Evolutionary conservation across 2,113 vertebrate species (phyloP), one percentile per base, ranked within the genome.

Genomic region (Catagonus wagneri): DNA sequence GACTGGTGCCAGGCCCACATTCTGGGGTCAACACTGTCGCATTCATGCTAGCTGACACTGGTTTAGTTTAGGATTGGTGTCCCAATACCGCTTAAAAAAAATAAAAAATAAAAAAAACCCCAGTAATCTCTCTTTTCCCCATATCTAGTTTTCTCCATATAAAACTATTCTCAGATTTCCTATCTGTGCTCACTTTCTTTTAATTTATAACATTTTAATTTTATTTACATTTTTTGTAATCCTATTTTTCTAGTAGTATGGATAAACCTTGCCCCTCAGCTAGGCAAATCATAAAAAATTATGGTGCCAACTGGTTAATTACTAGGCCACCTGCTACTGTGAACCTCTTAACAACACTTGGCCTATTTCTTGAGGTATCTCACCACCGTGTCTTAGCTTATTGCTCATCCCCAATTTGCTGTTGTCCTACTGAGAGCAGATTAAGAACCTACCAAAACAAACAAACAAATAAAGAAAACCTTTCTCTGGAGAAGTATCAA

Each of bases 241-340:
- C 61, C 15, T 50, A 6, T 79, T 60, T 95, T 90, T 25, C 66
- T 15, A 60, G n/a, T 36, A 32, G 34, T 69, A 27, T 58, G 4
- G 7, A 23, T 72, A 63, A 50, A 39, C 89, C 12, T 96, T 89
- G 5, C 11, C 14, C 6, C 20, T 78, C 13, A 75, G 8, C 7
- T 60, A 4, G 2, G 20, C 44, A 87, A 88, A 75, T 93, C n/a
- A 56, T 63, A 65, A 52, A 29, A 80, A 88, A 14, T 27, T 19
- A 12, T 50, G 1, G 22, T 69, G 17, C n/a, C 27, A 68, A 44
- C 7, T 56, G n/a, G 7, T 36, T 52, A 72, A 54, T 7, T 56
- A 44, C 7, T 39, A 60, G 12, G 2, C 2, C 16, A 23, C 10
- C 15, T 76, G 29, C 17, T 17, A 13, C 23, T 10, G 0, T 19